Conservation (phyloP, 2,113 vertebrate species). For the Campylomormyrus tamandua region DNA sequence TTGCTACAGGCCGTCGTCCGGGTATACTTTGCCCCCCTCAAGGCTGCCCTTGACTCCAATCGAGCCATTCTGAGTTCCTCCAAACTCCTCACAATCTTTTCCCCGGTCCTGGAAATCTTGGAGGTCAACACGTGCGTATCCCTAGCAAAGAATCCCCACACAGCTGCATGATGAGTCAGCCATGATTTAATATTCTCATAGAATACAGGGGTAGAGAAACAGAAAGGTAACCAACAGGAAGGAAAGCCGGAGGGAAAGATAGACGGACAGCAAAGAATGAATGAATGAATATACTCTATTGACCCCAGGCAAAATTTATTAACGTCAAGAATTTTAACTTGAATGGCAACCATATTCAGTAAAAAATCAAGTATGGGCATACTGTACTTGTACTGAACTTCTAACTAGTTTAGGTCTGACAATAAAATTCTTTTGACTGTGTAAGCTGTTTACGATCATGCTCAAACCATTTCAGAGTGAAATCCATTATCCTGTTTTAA, state of each 20-base stretch:
- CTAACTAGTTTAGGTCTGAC: background rate
- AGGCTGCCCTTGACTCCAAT: constrained; percentile 68
- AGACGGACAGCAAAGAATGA: background rate
- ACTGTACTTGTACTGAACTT: background rate
- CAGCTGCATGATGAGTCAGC: too few species aligned
- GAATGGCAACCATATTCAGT: background rate
- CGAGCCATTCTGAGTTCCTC: constrained; percentile 62
- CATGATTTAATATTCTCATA: too few species aligned
- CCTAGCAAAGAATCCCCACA: background rate
- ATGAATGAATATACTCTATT: background rate
- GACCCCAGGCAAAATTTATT: background rate
- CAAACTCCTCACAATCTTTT: constrained; percentile 62
- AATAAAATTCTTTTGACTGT: background rate
- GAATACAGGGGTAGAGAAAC: too few species aligned
- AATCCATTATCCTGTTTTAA: background rate
- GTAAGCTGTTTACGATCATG: background rate
- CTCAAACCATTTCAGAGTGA: background rate
- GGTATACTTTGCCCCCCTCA: constrained; percentile 61
- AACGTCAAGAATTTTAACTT: background rate
- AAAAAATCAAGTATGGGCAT: background rate
- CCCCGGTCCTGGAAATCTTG: constrained; percentile 55
- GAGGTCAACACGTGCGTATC: constrained; percentile 57
- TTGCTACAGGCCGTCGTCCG: constrained; percentile 51
- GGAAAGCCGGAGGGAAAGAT: too few species aligned
- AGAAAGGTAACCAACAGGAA: too few species aligned